Conservation (phyloP, 2,113 vertebrate genomes). For the Tetrao urogallus region DNA sequence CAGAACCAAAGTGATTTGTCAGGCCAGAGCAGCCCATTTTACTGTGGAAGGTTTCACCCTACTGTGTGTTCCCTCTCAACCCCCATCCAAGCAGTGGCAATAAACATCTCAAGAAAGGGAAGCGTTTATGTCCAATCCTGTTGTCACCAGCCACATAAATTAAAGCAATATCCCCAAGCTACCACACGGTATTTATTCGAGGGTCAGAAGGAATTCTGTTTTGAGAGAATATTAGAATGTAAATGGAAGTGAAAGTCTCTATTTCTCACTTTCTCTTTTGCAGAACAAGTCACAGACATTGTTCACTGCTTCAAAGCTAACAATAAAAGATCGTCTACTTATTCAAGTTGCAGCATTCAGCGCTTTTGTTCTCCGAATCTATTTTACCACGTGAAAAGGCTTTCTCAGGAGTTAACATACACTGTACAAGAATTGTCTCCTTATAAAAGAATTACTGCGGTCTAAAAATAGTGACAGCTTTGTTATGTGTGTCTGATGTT, state of each 20-base stretch:
- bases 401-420: slow-evolving; percentile 62
- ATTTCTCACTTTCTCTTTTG: slow-evolving; percentile 38
- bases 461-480: slow-evolving; percentile 21
- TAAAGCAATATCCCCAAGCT: slow-evolving; percentile 55
- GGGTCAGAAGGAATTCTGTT: slow-evolving; percentile 41
- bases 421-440: slow-evolving; percentile 15
- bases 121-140: not conserved
- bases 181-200: not conserved
- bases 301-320: slow-evolving; percentile 49
- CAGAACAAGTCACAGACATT: slow-evolving; percentile 45
- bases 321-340: slow-evolving; percentile 49
- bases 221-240: slow-evolving; percentile 67
- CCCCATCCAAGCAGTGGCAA: not conserved
- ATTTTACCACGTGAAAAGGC: slow-evolving; percentile 57
- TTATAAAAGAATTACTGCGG: slow-evolving; percentile 16
- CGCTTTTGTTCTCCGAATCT: slow-evolving; percentile 65
- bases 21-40: not conserved
- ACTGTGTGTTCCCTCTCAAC: not conserved
- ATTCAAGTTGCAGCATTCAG: slow-evolving; percentile 48
- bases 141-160: slow-evolving; percentile 32
- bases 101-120: slow-evolving; percentile 30
- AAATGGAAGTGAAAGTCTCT: slow-evolving; percentile 61
- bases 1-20: not conserved
- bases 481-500: not conserved
- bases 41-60: not conserved